Base-by-base conservation (phyloP, 2,113 vertebrate species). In the Barbus barbus region DNA sequence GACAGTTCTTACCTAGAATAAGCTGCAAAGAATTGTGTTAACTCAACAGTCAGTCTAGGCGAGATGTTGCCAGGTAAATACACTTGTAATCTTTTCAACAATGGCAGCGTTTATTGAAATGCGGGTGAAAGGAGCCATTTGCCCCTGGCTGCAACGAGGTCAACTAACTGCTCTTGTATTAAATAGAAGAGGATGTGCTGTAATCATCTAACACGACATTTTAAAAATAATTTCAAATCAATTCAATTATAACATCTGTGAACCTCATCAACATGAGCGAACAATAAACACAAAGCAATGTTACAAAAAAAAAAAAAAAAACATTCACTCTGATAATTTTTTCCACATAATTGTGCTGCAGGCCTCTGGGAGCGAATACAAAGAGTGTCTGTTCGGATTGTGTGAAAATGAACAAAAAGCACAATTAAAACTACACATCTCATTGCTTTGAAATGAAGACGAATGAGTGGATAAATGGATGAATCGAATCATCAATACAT, bases 261-360 rank as follows among this genome's bases (percentile, higher is more conserved):
- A 63, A 75, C 46, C 46, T 78, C 65, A 78, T 71, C 33, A 58
- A 11, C 56, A 60, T 41, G 33, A 11, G 46, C 1, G 11, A 78
- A 69, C 38, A 75, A 76, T 77, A n/a, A 41, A 48, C 44, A 69
- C 46, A 77, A 46, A 28, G 44, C 46, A 33, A 63, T 51, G 33
- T 33, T 31, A 51, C 48, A 44, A 28, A 69, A 63, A 63, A 67
- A 2, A 36, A 44, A 28, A 69, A 63, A 63, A 67, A 2, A 36
- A 22, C 8, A 8, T 20, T 77, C 74, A 69, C 12, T 76, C 20
- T 18, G 41, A 76, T 38, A 31, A 9, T 53, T 77, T 38, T 77
- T 53, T 76, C 61, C 31, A 53, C 48, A 71, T 84, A 78, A 84
- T 71, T 72, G 63, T 69, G 60, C 77, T 56, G 73, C 61, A 41